phyloP scores from a whole-genome alignment of 2,113 vertebrate species.

The Narcine bancroftii region DNA sequence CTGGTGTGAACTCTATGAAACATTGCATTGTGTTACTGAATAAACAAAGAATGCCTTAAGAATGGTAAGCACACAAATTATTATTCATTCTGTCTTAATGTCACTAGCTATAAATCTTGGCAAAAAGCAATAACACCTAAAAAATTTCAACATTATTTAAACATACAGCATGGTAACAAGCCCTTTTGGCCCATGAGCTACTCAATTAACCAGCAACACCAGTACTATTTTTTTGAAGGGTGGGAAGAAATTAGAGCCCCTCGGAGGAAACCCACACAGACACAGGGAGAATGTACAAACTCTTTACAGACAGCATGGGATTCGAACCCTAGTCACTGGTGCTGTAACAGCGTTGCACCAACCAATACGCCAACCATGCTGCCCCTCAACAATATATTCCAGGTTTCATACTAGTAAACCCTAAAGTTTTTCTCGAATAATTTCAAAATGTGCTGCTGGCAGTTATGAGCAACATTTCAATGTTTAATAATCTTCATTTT shows the following conservation, averaged over 20 bases:
- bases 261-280: too few relatives aligned
- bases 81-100: background rate
- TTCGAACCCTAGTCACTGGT: too few relatives aligned
- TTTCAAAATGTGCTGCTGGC: background rate
- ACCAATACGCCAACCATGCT: too few relatives aligned
- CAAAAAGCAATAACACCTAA: background rate
- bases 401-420: background rate
- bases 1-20: background rate
- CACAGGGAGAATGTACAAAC: too few relatives aligned
- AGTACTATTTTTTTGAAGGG: too few relatives aligned
- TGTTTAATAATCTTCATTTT: background rate
- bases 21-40: background rate
- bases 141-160: too few relatives aligned
- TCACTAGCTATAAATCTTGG: background rate
- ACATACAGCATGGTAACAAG: too few relatives aligned
- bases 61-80: background rate
- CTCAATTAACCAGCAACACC: too few relatives aligned
- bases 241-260: too few relatives aligned
- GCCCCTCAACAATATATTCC: background rate
- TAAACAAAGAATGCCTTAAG: background rate
- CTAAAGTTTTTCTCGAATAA: background rate
- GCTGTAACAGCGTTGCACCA: too few relatives aligned
- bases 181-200: too few relatives aligned
- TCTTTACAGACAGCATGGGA: too few relatives aligned
- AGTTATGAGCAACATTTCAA: background rate